phyloP scores from a whole-genome alignment of 2,888 invertebrate species.

The Pachycephus smyrnensis region DNA sequence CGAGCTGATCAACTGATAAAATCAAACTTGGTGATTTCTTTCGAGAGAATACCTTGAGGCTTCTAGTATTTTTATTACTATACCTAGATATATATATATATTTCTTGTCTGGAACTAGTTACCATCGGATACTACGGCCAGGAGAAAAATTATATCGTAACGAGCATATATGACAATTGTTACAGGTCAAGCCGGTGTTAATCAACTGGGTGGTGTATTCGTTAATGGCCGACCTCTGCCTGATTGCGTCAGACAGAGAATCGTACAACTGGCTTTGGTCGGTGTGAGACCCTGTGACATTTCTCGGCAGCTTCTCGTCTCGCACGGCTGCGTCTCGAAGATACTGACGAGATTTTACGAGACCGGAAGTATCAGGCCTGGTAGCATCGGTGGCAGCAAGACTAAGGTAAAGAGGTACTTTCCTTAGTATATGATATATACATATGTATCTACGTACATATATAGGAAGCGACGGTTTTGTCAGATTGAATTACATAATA shows the following conservation, averaged over 20 bases:
- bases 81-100: background rate
- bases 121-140: background rate
- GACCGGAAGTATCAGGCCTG: slow-evolving; percentile 95
- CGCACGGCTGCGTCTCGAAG: slow-evolving; percentile 97
- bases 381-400: slow-evolving; percentile 94
- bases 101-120: background rate
- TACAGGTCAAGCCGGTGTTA: slow-evolving; percentile 95
- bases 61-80: background rate
- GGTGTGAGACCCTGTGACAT: slow-evolving; percentile 98
- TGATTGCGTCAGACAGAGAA: slow-evolving; percentile 91
- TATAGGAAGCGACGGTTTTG: background rate
- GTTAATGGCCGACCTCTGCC: slow-evolving; percentile 98
- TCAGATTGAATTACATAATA: background rate
- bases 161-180: slow-evolving; percentile 18
- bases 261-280: slow-evolving; percentile 93
- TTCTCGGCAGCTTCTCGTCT: slow-evolving; percentile 93
- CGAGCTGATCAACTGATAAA: background rate
- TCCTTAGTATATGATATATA: slow-evolving; percentile 13
- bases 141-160: background rate
- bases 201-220: slow-evolving; percentile 96
- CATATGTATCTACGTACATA: slow-evolving; percentile 51
- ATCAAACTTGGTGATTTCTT: background rate
- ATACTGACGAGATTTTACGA: slow-evolving; percentile 96
- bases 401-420: slow-evolving; percentile 81
- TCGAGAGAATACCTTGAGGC: background rate